These are phyloP conservation scores for Anguilla rostrata DNA, from an alignment of 2,113 vertebrate genomes.

Conservation along the genomic window DNA sequence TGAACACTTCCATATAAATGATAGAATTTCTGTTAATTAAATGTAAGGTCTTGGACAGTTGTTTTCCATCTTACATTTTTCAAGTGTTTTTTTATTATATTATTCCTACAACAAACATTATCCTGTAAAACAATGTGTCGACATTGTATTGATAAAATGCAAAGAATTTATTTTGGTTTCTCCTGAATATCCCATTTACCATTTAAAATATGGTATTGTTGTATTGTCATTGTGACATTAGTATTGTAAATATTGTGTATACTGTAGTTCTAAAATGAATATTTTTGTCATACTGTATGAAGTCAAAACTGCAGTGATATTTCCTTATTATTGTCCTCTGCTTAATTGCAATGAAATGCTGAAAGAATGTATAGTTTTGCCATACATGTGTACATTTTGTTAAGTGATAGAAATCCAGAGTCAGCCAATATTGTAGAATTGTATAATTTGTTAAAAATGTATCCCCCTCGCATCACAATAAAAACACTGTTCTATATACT, in stretches of 20 bases:
- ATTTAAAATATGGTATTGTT: background rate
- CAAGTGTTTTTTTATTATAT: background rate
- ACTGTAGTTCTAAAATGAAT: no score
- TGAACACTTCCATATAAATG: no score
- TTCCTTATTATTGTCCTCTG: background rate
- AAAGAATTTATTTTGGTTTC: background rate
- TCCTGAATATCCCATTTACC: conserved; percentile 1
- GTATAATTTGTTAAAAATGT: no score
- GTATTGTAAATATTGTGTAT: conserved; percentile 12
- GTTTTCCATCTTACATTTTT: background rate
- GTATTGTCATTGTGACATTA: background rate
- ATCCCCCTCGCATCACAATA: no score
- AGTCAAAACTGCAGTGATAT: background rate
- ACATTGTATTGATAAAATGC: background rate
- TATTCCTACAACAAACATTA: background rate
- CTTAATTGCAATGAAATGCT: background rate
- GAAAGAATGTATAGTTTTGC: background rate
- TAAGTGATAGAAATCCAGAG: no score
- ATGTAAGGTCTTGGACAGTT: background rate
- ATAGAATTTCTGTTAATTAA: background rate
- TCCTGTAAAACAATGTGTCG: background rate
- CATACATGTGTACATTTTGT: background rate
- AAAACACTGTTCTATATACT: no score
- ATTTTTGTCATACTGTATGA: background rate
- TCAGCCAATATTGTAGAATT: no score